Percentiles rank a stretch among this genome's conserved stretches.
phyloP scores from a whole-genome alignment of 2,797 vertebrate species.

The Numenius phaeopus region DNA sequence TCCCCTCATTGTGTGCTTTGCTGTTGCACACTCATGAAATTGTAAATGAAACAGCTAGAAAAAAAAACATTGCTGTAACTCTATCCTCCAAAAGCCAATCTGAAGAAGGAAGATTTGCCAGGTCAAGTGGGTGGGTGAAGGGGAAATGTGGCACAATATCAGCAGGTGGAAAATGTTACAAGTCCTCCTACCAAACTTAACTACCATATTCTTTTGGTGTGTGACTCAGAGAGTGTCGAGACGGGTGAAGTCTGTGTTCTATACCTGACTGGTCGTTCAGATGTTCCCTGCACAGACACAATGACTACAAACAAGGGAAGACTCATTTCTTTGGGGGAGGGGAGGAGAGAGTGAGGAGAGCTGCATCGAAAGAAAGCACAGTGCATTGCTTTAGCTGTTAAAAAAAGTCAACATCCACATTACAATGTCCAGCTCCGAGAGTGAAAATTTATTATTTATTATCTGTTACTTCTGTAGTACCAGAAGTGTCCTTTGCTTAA shows the following conservation, averaged over 20 bases:
- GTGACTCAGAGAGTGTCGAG: conserved; percentile 61
- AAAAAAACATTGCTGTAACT: not conserved
- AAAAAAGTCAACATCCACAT: not conserved
- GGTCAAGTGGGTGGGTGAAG: conserved; percentile 58
- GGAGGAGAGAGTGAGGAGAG: not conserved
- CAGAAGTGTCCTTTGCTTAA: not conserved
- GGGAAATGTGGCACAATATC: conserved; percentile 64
- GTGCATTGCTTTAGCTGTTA: not conserved
- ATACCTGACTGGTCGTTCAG: conserved; percentile 33
- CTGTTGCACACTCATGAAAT: not conserved
- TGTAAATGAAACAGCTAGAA: not conserved
- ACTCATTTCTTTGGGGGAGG: not conserved
- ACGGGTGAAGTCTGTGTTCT: conserved; percentile 27
- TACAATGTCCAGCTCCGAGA: not conserved
- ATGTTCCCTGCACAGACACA: conserved; percentile 47
- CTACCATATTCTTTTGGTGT: conserved; percentile 53
- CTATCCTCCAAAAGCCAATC: conserved; percentile 12
- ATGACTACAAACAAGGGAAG: conserved; percentile 40
- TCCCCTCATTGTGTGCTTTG: not conserved
- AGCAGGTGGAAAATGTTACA: conserved; percentile 72
- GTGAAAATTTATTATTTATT: not conserved
- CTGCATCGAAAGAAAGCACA: not conserved
- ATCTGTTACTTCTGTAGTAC: not conserved
- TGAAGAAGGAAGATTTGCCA: conserved; percentile 53
- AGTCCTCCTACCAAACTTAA: conserved; percentile 71